Base-by-base conservation (phyloP, 1,140 invertebrate genomes). In the Sycophila sp. region DNA sequence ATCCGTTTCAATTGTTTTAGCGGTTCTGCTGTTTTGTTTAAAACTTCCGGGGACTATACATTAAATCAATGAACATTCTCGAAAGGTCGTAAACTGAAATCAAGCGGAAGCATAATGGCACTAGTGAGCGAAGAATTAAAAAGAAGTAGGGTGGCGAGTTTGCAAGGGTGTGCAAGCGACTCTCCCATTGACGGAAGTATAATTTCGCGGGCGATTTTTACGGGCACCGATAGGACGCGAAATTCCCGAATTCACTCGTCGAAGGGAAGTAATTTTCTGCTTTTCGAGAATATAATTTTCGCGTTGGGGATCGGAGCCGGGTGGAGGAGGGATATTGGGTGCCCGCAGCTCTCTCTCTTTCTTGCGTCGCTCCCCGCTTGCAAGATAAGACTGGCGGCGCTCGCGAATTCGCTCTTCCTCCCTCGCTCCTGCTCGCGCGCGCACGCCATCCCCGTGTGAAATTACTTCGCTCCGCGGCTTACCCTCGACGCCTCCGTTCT, bases 391-490 rank as follows among this genome's bases (percentile, higher is more conserved):
- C 71, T 40, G 66, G 36, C 49, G 65, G 69, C 73, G 73, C 72
- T 72, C 72, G 63, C 24, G n/a, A 10, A 10, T n/a, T n/a, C n/a
- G n/a, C n/a, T n/a, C 19, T 47, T 22, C 42, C 76, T 68, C 60
- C 65, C 63, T 71, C 72, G 7, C 2, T 11, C 17, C 42, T 5
- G 42, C 56, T 15, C 36, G 34, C 24, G 3, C 67, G 24, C 32
- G 51, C 63, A 71, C 71, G 74, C 67, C 75, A 73, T 81, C 80
- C n/a, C 75, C 83, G 82, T 82, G 82, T 83, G 83, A 85, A 86
- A 86, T 86, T 85, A 86, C 83, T 86, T 84, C 76, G 84, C 83
- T 81, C 73, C 80, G 83, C 80, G 84, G 83, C 83, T 86, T 86
- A 85, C 81, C 81, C 80, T 77, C 79, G 58, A 67, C 40, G 49